Percentiles rank a stretch among this genome's conserved stretches.
Evolutionary conservation across 1,140 invertebrate genomes (phyloP).

Genomic region (Brachionus paranguensis): DNA sequence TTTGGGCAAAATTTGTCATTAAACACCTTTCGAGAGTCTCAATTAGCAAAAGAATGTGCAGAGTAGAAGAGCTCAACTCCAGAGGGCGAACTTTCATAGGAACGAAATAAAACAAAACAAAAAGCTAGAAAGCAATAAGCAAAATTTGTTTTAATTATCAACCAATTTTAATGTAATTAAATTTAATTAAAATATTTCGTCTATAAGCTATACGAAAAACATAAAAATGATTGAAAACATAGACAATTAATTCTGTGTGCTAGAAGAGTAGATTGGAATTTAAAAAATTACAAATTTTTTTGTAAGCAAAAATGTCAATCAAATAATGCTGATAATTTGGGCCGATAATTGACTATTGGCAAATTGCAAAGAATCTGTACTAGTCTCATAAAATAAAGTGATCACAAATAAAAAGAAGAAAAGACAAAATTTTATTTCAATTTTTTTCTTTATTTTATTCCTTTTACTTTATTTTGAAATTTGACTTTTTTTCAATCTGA

Average conservation of each 20-base stretch:
- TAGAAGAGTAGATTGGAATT: neutral
- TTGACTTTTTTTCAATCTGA: no score
- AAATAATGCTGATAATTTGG: neutral
- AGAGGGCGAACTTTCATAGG: neutral
- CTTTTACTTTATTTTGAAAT: no score
- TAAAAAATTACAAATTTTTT: constrained; percentile 1
- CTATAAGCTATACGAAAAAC: neutral
- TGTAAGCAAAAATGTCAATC: constrained; percentile 13
- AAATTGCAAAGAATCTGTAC: neutral
- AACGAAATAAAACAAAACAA: neutral
- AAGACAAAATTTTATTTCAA: no score
- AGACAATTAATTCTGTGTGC: neutral
- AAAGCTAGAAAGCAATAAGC: neutral
- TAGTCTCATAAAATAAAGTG: neutral
- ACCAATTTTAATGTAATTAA: constrained; percentile 27
- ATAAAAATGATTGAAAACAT: constrained; percentile 26
- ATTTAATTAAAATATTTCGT: constrained; percentile 23
- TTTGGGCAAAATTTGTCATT: neutral
- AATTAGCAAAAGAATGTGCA: neutral
- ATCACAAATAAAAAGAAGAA: neutral
- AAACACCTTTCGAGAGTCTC: neutral
- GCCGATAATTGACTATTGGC: neutral
- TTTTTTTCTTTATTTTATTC: no score
- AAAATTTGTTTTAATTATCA: constrained; percentile 21
- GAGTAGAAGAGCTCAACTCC: neutral